A percentile compares a stretch with the other conserved stretches of the same genome.
Evolutionary conservation across 2,113 vertebrate species (phyloP).

Genomic region (Reinhardtius hippoglossoides): DNA sequence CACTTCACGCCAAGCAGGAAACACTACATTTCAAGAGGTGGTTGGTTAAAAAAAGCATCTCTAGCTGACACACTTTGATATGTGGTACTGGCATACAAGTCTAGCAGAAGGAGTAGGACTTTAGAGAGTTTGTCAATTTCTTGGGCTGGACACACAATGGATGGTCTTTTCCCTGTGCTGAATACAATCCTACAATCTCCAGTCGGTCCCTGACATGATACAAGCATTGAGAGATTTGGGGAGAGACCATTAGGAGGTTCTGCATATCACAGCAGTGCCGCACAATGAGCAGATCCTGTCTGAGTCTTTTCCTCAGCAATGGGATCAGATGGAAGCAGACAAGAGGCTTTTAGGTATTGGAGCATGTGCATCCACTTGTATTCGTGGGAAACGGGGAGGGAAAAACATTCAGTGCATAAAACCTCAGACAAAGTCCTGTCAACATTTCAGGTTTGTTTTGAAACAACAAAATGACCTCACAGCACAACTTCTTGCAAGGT

Average conservation of each 20-base stretch:
- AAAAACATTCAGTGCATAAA: too few species aligned
- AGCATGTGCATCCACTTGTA: too few species aligned
- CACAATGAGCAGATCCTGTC: conserved; percentile 27
- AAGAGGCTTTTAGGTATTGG: too few species aligned
- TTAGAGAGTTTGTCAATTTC: not conserved
- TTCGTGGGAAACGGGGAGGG: too few species aligned
- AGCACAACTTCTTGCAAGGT: not conserved
- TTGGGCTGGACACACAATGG: not conserved
- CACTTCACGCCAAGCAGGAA: conserved; percentile 12
- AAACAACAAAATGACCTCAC: not conserved
- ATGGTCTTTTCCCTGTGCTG: not conserved
- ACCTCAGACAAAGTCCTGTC: conserved; percentile 1
- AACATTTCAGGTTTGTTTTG: conserved; percentile 21
- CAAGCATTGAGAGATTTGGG: conserved; percentile 5
- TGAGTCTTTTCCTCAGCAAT: not conserved
- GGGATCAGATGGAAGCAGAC: conserved; percentile 25
- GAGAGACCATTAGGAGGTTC: conserved; percentile 28
- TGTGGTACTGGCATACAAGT: conserved; percentile 1
- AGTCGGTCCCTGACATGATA: conserved; percentile 20
- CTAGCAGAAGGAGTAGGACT: not conserved
- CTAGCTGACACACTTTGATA: conserved; percentile 21
- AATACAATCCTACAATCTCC: conserved; percentile 8
- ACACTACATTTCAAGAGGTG: conserved; percentile 1
- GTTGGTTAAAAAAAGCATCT: conserved; percentile 13
- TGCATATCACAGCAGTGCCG: conserved; percentile 31